phyloP scores from a whole-genome alignment of 2,888 invertebrate species.

The Epinotia brunnichana region DNA sequence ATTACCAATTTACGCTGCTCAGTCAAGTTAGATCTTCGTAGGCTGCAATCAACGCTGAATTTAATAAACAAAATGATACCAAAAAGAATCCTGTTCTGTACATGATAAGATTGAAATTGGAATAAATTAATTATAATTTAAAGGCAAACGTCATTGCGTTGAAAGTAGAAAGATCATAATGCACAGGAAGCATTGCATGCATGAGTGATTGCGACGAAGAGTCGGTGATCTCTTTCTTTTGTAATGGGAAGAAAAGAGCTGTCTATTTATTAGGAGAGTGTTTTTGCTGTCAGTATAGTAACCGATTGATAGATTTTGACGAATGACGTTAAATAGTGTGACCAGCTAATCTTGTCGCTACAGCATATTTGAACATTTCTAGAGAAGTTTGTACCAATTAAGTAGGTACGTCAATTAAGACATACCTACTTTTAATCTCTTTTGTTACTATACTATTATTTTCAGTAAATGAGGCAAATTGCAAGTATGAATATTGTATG shows the following conservation, averaged over 20 bases:
- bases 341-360: neutral
- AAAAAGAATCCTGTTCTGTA: neutral
- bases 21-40: neutral
- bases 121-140: neutral
- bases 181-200: slow-evolving; percentile 35
- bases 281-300: slow-evolving; percentile 3
- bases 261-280: neutral
- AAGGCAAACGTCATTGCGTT: slow-evolving; percentile 2
- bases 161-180: slow-evolving; percentile 17
- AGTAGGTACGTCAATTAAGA: too few relatives aligned
- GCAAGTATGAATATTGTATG: too few relatives aligned
- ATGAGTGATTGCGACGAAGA: slow-evolving; percentile 27
- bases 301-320: neutral
- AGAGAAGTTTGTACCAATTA: too few relatives aligned
- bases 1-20: neutral
- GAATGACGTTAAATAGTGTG: neutral
- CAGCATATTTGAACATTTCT: too few relatives aligned
- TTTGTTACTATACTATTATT: too few relatives aligned
- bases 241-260: slow-evolving; percentile 1
- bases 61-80: too few relatives aligned
- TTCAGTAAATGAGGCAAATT: too few relatives aligned
- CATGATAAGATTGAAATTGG: neutral
- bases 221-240: slow-evolving; percentile 11
- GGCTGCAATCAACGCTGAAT: neutral
- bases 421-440: too few relatives aligned